Evolutionary conservation across 2,113 vertebrate genomes (phyloP).

Genomic region (Cyrtonyx montezumae): DNA sequence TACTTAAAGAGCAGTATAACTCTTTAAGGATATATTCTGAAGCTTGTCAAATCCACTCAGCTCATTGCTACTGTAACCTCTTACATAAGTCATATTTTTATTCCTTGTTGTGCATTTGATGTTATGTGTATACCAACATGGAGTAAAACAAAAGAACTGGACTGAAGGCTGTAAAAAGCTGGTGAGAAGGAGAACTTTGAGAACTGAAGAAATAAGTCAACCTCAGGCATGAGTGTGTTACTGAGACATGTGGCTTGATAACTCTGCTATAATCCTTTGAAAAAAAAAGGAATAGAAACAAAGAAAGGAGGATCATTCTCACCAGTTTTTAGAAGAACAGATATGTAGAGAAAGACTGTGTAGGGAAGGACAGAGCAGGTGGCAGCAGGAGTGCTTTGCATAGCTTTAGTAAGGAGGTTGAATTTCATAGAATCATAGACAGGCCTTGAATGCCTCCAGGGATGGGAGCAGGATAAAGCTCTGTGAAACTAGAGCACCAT

Average conservation of each 20-base stretch:
- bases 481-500: neutral
- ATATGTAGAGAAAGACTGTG: neutral
- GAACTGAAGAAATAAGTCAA: neutral
- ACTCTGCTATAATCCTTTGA: neutral
- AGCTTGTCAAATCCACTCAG: neutral
- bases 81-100: neutral
- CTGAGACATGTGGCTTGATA: neutral
- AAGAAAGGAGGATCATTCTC: neutral
- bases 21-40: neutral
- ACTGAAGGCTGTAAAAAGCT: neutral
- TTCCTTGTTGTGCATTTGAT: neutral
- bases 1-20: neutral
- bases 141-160: neutral
- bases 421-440: neutral
- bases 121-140: neutral
- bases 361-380: neutral
- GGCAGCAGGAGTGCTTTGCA: neutral
- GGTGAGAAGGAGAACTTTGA: neutral
- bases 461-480: neutral
- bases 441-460: too few relatives aligned
- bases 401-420: neutral
- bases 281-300: constrained; percentile 26
- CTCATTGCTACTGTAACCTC: neutral
- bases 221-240: neutral
- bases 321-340: neutral